Evolutionary conservation across 2,888 invertebrate genomes (phyloP), one percentile per base, ranked within the genome.

Genomic region (Agrilus cyanescens): DNA sequence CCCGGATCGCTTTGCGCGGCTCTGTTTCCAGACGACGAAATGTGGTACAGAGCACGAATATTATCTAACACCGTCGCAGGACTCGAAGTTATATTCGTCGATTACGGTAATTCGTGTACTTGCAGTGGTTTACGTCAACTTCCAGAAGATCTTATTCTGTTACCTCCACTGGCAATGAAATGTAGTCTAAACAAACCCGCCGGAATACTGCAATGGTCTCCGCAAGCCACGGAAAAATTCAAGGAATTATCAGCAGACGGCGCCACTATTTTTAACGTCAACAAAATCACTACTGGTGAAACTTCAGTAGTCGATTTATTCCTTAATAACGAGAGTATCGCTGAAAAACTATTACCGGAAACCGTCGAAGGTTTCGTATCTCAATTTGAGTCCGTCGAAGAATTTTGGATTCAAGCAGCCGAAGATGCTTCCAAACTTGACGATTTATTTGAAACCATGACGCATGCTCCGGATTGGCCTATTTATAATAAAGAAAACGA

Each of bases 71-170:
- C 78, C 37, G 72, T 74, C 44, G 71, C 71, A 33, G 75, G 71
- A 7, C 69, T 71, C 40, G 75, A 74, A 54, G 78, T 82, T 1
- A 66, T 76, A 43, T 82, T 80, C 52, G 71, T 82, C 14, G 83
- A 83, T 61, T 82, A 78, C 53, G 83, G 83, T 2, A 82, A 81
- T 55, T 76, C 78, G 36, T 74, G 79, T 6, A 68, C 72, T 37
- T 74, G 77, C 43, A 71, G 69, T 40, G 74, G 75, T 48, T 69
- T 82, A 41, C 71, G 73, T 41, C 68, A 69, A 41, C 67, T 83
- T 25, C 81, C 82, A 0, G 72, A 74, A 48, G 75, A 78, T 39
- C 57, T 82, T 1, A 65, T 70, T 0, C 54, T 63, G 12, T 70
- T 76, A 34, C 73, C 76, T 37, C 72, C 78, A 1, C 60, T 81